Evolutionary conservation across 2,113 vertebrate genomes (phyloP).

Genomic region (Morone chrysops): DNA sequence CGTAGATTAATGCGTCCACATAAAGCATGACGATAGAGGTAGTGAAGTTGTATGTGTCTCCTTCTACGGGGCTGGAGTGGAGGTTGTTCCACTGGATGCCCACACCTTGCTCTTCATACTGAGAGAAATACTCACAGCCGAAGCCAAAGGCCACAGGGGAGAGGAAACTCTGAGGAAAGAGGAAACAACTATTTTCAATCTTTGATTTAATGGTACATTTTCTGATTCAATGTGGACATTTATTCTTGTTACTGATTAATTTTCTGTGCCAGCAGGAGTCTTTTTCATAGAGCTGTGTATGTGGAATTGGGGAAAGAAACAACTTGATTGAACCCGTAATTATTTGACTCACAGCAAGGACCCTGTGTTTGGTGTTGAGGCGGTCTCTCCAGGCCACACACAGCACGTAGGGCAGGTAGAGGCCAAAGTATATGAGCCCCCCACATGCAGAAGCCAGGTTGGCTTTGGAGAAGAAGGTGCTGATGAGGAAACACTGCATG

Average conservation of each 20-base stretch:
- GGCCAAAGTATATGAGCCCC: conserved; percentile 90
- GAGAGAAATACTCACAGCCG: conserved; percentile 91
- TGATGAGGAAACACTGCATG: conserved; percentile 93
- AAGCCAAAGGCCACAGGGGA: conserved; percentile 95
- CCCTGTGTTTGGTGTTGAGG: conserved; percentile 79
- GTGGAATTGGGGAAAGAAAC: background rate
- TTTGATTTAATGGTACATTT: background rate
- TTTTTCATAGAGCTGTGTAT: background rate
- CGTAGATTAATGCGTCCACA: conserved; percentile 87
- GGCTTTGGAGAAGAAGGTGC: conserved; percentile 89
- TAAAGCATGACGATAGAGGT: conserved; percentile 86
- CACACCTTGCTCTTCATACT: conserved; percentile 92
- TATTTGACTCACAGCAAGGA: conserved; percentile 85
- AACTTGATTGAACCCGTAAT: background rate
- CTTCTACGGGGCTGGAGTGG: conserved; percentile 82
- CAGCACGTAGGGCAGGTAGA: conserved; percentile 92
- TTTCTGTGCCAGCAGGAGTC: too few relatives aligned
- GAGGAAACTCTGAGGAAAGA: conserved; percentile 87
- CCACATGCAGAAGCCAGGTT: conserved; percentile 93
- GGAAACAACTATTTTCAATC: background rate
- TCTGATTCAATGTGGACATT: background rate
- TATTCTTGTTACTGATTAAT: background rate
- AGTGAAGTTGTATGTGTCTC: conserved; percentile 88
- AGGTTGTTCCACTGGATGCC: conserved; percentile 93
- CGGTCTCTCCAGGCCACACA: conserved; percentile 91